Base-by-base conservation (phyloP, 2,797 vertebrate species). In the Gobio occitaniae region DNA sequence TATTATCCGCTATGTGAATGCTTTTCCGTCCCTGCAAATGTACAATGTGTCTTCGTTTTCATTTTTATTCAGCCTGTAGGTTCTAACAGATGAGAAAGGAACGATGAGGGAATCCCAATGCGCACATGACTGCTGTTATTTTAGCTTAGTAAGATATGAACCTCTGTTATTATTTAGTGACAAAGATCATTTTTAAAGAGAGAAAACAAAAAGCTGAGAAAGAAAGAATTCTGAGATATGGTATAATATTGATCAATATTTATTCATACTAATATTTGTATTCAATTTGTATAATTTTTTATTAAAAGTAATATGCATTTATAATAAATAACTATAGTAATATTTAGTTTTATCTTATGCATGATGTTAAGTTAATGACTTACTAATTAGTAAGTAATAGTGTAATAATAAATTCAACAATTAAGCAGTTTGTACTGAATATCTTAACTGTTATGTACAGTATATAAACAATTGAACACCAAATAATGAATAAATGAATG, bases 21-120 rank as follows among this genome's bases (percentile, higher is more conserved):
- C 36, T 52, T 38, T 21, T 68, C 59, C 69, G 66, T 72, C 16
- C 65, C 47, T 68, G 56, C 66, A 54, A 36, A 78, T 19, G 32
- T 44, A 69, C 52, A 65, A 80, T 56, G 68, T 10, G 54, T 71
- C 85, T 82, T 82, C 3, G 68, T 69, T 78, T 82, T 10, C 41
- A 78, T 68, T 70, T 52, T 66, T 52, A 68, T 74, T 88, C 66
- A 69, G 69, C 48, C n/a, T 68, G 68, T n/a, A 38, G n/a, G 78
- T 32, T 61, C 19, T 19, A 44, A 16, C 16, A 72, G 32, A 71
- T 61, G 66, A 70, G 66, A 81, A 78, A 59, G n/a, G n/a, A 25
- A 25, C 3, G 15, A 56, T 7, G 50, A 81, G 3, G 16, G 54
- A 70, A 78, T 68, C 48, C 63, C 48, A 56, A 47, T 48, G 19